These are phyloP conservation scores for Chauna torquata DNA, from an alignment of 2,113 vertebrate genomes.

Conservation along the genomic window DNA sequence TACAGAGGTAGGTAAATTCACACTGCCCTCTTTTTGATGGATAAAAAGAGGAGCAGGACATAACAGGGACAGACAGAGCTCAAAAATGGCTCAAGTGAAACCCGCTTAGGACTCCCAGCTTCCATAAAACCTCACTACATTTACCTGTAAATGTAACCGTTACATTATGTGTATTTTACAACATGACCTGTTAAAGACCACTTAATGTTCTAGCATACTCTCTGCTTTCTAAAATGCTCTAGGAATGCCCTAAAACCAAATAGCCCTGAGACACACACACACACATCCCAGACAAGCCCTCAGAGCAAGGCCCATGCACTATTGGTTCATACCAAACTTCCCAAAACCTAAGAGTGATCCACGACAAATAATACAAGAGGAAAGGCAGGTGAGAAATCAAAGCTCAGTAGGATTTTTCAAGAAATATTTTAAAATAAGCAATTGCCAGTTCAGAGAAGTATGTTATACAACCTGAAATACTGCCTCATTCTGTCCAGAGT, in stretches of 20 bases:
- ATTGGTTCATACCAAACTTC: neutral
- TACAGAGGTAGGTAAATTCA: neutral
- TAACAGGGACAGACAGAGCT: neutral
- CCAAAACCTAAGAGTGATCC: neutral
- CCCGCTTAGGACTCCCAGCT: neutral
- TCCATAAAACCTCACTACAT: neutral
- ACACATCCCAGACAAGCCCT: neutral
- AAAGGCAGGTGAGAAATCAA: neutral
- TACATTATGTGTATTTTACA: no score
- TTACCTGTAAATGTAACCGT: no score
- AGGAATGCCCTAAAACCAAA: neutral
- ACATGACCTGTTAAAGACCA: neutral
- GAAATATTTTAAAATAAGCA: neutral
- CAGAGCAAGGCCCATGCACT: neutral
- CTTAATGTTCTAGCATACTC: neutral
- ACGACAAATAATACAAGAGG: neutral
- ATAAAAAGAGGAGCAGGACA: neutral
- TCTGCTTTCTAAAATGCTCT: neutral
- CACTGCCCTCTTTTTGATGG: neutral
- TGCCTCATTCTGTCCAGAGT: neutral
- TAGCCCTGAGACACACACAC: neutral
- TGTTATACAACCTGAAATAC: fast-evolving
- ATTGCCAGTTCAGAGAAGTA: neutral
- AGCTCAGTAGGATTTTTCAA: neutral
- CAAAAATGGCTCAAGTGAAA: neutral